These are phyloP conservation scores for Caenorhabditis brenneri DNA, from an alignment of 1,140 invertebrate species.

Conservation along the genomic window DNA sequence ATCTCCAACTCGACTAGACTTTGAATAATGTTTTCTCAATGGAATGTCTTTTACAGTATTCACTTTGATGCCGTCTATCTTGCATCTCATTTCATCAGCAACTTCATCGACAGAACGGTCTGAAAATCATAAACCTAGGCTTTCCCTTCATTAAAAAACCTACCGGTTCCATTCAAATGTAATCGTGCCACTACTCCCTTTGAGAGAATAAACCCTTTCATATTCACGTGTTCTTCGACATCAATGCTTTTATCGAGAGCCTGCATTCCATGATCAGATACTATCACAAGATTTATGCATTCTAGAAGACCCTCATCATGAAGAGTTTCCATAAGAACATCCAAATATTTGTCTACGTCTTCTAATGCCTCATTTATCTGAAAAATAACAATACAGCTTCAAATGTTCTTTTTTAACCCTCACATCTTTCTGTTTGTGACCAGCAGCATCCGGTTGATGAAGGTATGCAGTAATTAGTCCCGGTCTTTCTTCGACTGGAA, in stretches of 20 bases:
- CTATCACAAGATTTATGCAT: constrained; percentile 65
- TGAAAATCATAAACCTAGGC: neutral
- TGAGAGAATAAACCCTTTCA: constrained; percentile 16
- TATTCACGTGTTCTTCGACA: constrained; percentile 17
- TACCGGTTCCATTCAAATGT: constrained; percentile 44
- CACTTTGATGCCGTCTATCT: constrained; percentile 4
- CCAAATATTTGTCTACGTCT: constrained; percentile 57
- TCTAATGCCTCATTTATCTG: constrained; percentile 56
- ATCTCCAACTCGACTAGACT: constrained; percentile 55
- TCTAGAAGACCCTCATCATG: constrained; percentile 60
- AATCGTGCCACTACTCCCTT: constrained; percentile 50
- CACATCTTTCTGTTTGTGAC: constrained; percentile 54
- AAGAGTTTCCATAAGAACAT: constrained; percentile 57
- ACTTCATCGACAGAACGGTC: neutral
- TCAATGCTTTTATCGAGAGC: constrained; percentile 22
- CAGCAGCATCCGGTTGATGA: constrained; percentile 78
- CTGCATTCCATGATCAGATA: constrained; percentile 68
- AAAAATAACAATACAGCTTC: constrained; percentile 49
- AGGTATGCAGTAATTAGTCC: constrained; percentile 78
- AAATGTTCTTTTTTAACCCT: neutral
- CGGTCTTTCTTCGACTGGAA: constrained; percentile 71
- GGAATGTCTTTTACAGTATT: constrained; percentile 57
- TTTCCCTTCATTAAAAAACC: neutral
- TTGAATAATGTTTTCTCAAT: constrained; percentile 60
- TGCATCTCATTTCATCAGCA: neutral